phyloP scores from a whole-genome alignment of 2,888 invertebrate species.

The Cylloceria caligata region DNA sequence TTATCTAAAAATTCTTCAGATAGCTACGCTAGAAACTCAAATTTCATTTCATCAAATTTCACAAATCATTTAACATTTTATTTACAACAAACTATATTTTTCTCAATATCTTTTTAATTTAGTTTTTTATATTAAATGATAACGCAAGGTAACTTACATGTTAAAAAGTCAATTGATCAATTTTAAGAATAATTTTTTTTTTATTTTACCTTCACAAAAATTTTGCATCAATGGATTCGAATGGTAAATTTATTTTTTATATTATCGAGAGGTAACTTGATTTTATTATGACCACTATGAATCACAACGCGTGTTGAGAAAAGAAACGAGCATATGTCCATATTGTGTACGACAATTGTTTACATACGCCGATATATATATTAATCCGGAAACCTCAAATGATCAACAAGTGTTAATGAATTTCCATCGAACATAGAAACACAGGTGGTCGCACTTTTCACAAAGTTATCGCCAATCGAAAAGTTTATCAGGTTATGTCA shows the following conservation, averaged over 20 bases:
- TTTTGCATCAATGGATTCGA: too few species aligned
- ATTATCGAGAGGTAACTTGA: neutral
- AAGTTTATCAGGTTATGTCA: constrained; percentile 56
- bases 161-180: too few species aligned
- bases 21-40: neutral
- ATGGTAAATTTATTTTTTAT: too few species aligned
- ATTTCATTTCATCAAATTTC: neutral
- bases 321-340: constrained; percentile 47
- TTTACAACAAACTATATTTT: too few species aligned
- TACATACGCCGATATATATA: neutral
- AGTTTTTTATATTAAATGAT: too few species aligned
- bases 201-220: too few species aligned
- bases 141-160: too few species aligned
- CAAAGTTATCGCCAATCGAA: neutral
- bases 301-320: constrained; percentile 25
- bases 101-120: too few species aligned
- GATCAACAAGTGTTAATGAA: neutral
- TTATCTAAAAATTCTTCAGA: neutral
- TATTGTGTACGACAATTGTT: neutral
- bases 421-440: constrained; percentile 8
- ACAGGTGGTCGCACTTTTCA: constrained; percentile 33
- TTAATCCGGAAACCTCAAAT: neutral
- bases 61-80: too few species aligned
- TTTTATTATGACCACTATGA: neutral
- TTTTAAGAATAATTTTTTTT: too few species aligned